Evolutionary conservation across 2,797 vertebrate genomes (phyloP), one percentile per base, ranked within the genome.

Genomic region (Onychomys leucogaster): DNA sequence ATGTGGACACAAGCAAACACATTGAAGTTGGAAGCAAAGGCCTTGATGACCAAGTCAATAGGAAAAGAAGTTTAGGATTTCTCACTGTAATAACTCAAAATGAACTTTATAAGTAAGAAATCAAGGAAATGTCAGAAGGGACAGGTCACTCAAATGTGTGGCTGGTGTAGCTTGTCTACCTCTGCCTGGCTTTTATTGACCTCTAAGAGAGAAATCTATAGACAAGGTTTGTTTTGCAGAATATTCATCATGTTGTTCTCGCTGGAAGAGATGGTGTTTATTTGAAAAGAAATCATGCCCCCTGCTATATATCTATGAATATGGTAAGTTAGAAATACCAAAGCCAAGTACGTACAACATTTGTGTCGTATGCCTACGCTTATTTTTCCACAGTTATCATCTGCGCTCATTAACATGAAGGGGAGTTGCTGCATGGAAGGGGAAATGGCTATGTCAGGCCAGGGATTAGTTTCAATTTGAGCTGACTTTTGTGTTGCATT

Each of bases 91-190:
- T 17, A 34, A 59, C 49, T 0, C 7, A 41, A 52, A 87, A 2
- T 29, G 83, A 10, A 43, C 57, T 11, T 1, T 14, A 61, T 34
- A 61, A 67, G 2, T 9, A 1, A 63, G 34, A 90, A 90, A 27
- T 57, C 17, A 4, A 83, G 43, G 80, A 34, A 83, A 16, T 46
- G 16, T 10, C 71, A 61, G 12, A 29, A 52, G 52, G 5, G 8
- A 12, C 25, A 43, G 16, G 27, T 34, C 80, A 57, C 4, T 21
- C 12, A 4, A 21, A 61, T 27, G 19, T 37, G 10, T 6, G 21
- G 3, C 25, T 14, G 9, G 80, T 1, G 0, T 1, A 12, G 37
- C 3, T 1, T 16, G 11, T 4, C 76, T 55, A 32, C 10, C 2
- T 0, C 5, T 41, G 14, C 46, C 27, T 57, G 43, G 46, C 17